Percentiles rank a stretch among this genome's conserved stretches.
Evolutionary conservation across 2,113 vertebrate genomes (phyloP).

Genomic region (Poeciliopsis turrubarensis): DNA sequence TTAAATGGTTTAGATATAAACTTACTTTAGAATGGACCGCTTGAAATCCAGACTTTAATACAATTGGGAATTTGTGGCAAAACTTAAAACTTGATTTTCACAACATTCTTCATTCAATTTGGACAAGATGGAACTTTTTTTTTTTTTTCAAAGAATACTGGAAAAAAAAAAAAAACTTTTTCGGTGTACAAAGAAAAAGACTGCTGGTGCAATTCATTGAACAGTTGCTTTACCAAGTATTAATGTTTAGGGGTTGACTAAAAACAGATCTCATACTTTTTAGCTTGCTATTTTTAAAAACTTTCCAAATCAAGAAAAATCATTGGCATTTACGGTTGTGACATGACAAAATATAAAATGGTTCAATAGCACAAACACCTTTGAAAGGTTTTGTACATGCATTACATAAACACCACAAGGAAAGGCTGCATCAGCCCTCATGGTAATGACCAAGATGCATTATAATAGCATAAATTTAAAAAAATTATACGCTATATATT

Average conservation of each 20-base stretch:
- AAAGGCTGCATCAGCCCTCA: conserved; percentile 9
- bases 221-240: no score
- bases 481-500: conserved; percentile 27
- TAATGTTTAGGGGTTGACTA: no score
- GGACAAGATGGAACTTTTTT: no score
- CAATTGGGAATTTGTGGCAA: background rate
- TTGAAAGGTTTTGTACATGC: no score
- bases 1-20: background rate
- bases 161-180: no score
- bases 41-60: background rate
- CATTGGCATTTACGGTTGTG: background rate
- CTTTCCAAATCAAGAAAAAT: background rate
- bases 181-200: no score
- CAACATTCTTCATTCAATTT: no score
- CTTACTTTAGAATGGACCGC: background rate
- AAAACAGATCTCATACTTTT: no score
- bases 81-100: background rate
- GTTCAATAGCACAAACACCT: background rate
- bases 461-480: conserved; percentile 20
- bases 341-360: background rate
- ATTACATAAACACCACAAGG: background rate
- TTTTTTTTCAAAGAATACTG: no score
- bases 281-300: background rate
- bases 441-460: conserved; percentile 26
- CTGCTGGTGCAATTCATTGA: no score